Conservation (phyloP, 30 jellyfish, hydroid and myxozoan genomes). For the Catostylus mosaicus region DNA sequence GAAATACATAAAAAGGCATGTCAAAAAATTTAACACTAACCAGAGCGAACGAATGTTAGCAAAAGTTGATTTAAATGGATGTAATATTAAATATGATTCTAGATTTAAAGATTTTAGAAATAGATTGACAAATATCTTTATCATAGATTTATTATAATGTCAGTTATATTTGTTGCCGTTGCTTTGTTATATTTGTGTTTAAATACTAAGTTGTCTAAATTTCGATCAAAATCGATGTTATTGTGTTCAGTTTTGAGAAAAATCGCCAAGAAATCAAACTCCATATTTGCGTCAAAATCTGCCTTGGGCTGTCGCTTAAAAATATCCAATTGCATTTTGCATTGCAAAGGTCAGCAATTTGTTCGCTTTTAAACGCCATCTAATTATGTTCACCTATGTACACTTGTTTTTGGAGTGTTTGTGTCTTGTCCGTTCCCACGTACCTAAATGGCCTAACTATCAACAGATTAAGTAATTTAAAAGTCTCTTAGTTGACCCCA, state of each 20-base stretch:
- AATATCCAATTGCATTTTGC: no score
- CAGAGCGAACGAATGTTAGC: background rate
- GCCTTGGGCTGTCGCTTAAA: no score
- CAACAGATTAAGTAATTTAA: no score
- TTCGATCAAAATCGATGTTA: slow-evolving; percentile 67
- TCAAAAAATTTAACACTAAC: no score
- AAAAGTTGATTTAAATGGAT: slow-evolving; percentile 2
- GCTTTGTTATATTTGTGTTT: slow-evolving; percentile 13
- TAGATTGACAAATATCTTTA: background rate
- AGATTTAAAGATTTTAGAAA: background rate
- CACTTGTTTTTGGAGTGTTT: no score
- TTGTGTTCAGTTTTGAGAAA: slow-evolving; percentile 60
- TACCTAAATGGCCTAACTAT: no score
- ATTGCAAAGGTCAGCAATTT: no score
- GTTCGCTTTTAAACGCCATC: no score
- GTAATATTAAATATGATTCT: background rate
- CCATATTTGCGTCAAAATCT: background rate
- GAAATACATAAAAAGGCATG: no score
- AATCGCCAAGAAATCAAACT: background rate
- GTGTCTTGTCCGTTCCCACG: no score
- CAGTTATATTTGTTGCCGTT: background rate
- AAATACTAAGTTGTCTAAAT: slow-evolving; percentile 37
- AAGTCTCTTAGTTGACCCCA: no score
- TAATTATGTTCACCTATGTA: no score
- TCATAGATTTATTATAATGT: background rate